A percentile compares a stretch with the other conserved stretches of the same genome.
These are phyloP conservation scores for Resseliella maxima DNA, from an alignment of 2,888 invertebrate species.

Conservation along the genomic window DNA sequence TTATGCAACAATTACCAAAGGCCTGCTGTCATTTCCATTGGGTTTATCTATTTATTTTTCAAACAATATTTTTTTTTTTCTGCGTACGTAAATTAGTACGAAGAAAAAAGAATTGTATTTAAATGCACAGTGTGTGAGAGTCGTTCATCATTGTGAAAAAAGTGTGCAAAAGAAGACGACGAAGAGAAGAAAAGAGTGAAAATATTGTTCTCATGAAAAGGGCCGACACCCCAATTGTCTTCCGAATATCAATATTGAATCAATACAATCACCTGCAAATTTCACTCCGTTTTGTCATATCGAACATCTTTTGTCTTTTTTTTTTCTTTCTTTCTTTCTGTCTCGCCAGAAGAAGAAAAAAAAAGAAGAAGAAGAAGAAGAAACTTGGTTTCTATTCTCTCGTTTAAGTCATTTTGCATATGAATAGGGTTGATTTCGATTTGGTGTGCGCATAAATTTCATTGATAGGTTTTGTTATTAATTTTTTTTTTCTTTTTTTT, in stretches of 20 bases:
- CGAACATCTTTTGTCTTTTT: neutral
- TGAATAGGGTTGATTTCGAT: slow-evolving; percentile 24
- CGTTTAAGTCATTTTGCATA: neutral
- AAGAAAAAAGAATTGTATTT: neutral
- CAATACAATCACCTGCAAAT: slow-evolving; percentile 48
- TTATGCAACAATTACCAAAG: slow-evolving; percentile 12
- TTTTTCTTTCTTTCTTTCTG: neutral
- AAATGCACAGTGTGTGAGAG: slow-evolving; percentile 14
- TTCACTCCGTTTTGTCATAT: neutral
- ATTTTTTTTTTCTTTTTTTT: no score
- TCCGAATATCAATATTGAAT: slow-evolving; percentile 31
- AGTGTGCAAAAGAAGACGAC: no score
- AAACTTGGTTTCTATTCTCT: no score
- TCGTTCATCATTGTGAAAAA: neutral
- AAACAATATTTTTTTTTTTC: neutral
- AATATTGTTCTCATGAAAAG: slow-evolving; percentile 24
- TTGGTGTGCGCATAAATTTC: slow-evolving; percentile 11
- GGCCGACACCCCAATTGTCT: slow-evolving; percentile 48
- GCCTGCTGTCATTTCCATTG: slow-evolving; percentile 12
- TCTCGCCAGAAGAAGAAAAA: no score
- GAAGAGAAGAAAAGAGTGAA: neutral
- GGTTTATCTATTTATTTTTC: slow-evolving; percentile 1
- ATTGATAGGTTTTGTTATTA: neutral
- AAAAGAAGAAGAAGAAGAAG: no score
- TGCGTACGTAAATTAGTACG: neutral